A percentile compares a stretch with the other conserved stretches of the same genome.
Evolutionary conservation across 1,140 invertebrate genomes (phyloP).

Genomic region (Liolophura sinensis): DNA sequence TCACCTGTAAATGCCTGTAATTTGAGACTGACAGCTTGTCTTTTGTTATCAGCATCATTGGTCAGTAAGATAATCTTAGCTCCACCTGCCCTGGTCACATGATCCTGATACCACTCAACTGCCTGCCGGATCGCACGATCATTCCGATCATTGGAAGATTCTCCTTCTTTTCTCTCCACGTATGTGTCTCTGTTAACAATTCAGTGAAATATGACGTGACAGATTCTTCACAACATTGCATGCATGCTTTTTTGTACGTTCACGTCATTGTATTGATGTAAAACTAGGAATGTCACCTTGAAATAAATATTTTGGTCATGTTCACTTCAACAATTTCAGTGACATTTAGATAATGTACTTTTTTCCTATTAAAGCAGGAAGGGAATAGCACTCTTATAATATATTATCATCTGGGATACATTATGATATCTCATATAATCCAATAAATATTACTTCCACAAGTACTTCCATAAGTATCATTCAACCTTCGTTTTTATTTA

Average conservation of each 20-base stretch:
- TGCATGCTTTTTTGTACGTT: not conserved
- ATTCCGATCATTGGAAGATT: constrained; percentile 89
- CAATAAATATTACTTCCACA: too few relatives aligned
- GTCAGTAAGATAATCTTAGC: constrained; percentile 78
- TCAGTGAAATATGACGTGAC: not conserved
- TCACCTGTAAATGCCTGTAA: constrained; percentile 73
- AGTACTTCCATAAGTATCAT: too few relatives aligned
- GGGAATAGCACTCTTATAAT: too few relatives aligned
- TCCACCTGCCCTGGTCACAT: constrained; percentile 51
- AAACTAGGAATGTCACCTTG: not conserved
- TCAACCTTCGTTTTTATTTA: too few relatives aligned
- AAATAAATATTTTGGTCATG: not conserved
- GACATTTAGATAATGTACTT: too few relatives aligned
- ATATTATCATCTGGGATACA: too few relatives aligned
- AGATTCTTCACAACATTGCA: not conserved
- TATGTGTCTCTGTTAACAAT: constrained; percentile 74
- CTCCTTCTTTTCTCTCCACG: constrained; percentile 76
- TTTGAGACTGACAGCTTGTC: constrained; percentile 71
- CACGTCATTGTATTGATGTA: not conserved
- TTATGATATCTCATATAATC: too few relatives aligned
- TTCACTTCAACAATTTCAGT: too few relatives aligned
- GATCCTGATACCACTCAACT: constrained; percentile 78
- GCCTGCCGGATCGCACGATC: constrained; percentile 85
- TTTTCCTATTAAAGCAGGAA: too few relatives aligned
- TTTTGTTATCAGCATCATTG: constrained; percentile 81